These are phyloP conservation scores for Dromiciops gliroides DNA, from an alignment of 2,113 vertebrate species.

Conservation along the genomic window DNA sequence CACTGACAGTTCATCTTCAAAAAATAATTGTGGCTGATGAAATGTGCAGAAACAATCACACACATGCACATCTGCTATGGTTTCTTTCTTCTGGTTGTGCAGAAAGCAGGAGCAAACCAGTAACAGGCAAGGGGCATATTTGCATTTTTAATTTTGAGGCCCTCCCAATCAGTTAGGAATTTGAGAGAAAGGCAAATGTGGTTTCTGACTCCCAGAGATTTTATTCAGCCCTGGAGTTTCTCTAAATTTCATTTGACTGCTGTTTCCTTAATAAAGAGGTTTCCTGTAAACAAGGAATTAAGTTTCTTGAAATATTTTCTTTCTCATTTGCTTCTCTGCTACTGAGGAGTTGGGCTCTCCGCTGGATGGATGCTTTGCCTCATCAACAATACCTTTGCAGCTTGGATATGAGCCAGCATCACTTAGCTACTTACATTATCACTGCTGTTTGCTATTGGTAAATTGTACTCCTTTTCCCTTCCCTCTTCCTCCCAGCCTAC, in stretches of 20 bases:
- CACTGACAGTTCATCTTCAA: not conserved
- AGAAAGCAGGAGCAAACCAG: conserved; percentile 37
- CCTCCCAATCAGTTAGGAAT: conserved; percentile 52
- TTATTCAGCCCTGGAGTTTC: conserved; percentile 58
- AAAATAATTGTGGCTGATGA: conserved; percentile 23
- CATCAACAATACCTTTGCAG: conserved; percentile 53
- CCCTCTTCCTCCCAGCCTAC: conserved; percentile 18
- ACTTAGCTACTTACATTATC: conserved; percentile 73
- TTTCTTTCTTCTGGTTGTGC: conserved; percentile 54
- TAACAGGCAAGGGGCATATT: conserved; percentile 51
- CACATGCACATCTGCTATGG: conserved; percentile 8
- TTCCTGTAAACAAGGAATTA: conserved; percentile 72
- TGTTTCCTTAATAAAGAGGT: conserved; percentile 77
- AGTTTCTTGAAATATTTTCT: conserved; percentile 68
- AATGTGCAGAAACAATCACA: not conserved
- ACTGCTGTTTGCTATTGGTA: conserved; percentile 76
- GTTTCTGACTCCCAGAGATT: conserved; percentile 67
- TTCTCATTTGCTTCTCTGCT: conserved; percentile 59
- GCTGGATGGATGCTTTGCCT: conserved; percentile 69
- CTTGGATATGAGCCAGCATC: conserved; percentile 69
- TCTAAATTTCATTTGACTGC: conserved; percentile 74
- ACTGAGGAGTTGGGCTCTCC: conserved; percentile 48
- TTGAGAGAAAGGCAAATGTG: conserved; percentile 58
- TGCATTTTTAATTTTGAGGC: conserved; percentile 58
- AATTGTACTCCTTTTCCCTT: conserved; percentile 52